Evolutionary conservation across 2,888 invertebrate species (phyloP), one percentile per base, ranked within the genome.

Genomic region (Bedellia somnulentella): DNA sequence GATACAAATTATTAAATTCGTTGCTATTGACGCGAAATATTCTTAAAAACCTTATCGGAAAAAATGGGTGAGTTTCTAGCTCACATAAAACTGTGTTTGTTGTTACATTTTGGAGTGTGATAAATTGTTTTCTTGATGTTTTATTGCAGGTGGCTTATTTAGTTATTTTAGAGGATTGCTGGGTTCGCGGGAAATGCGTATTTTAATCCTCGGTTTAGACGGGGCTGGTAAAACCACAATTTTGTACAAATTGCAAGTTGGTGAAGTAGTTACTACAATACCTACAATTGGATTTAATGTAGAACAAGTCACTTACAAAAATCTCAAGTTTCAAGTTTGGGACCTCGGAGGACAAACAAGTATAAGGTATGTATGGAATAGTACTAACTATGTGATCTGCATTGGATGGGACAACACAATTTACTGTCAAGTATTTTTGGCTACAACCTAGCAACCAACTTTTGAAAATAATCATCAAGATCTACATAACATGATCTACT

Each of bases 221-320:
- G 98, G 97, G 37, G 98, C 98, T 57, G 99, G 99, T 42, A 99
- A 99, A 80, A 99, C 99, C 1, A 99, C 99, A 37, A 99, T 99
- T 68, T 75, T 99, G 39, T 98, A 99, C 71, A 88, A 91, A 76
- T 78, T 98, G 52, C 97, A 99, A 82, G 98, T 98, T 34, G 96
- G 97, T 11, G 97, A 97, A 78, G 96, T 98, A 32, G 97, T 98
- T 15, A 97, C 97, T 29, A 98, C 98, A 18, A 98, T 92, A 73
- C 93, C 97, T 39, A 98, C 99, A 6, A 99, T 99, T 63, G 99
- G 82, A 25, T 99, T 99, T 75, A 99, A 99, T 78, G 99, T 98
- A 46, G 98, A 98, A 75, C 97, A 97, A 82, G 97, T 98, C 35
- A 93, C 93, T 47, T 98, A 96, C 66, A 97, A 97, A 80, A 99